These are phyloP conservation scores for Pristionchus entomophagus DNA, from an alignment of 2,888 invertebrate genomes.

Conservation along the genomic window DNA sequence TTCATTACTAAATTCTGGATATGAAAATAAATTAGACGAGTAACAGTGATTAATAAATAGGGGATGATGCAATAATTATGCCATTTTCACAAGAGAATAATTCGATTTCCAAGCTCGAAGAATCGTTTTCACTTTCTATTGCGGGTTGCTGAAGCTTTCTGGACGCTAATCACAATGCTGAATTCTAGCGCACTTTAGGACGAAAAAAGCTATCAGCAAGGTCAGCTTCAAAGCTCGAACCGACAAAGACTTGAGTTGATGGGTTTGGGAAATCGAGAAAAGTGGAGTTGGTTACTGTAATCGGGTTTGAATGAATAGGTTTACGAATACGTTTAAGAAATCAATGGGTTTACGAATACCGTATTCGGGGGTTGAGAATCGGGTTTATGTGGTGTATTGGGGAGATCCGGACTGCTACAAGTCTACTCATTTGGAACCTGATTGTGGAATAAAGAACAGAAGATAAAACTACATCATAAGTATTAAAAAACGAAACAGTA, in stretches of 20 bases:
- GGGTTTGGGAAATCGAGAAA: neutral
- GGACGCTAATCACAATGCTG: neutral
- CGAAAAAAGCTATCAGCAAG: neutral
- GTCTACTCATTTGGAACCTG: neutral
- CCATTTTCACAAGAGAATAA: too few species aligned
- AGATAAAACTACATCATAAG: neutral
- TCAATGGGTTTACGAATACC: neutral
- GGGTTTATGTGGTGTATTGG: neutral
- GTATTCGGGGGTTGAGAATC: constrained; percentile 2
- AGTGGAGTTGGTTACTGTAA: too few species aligned
- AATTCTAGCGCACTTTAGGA: neutral
- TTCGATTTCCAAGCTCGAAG: constrained; percentile 35
- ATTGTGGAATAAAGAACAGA: neutral
- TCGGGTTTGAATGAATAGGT: too few species aligned
- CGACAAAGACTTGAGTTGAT: neutral
- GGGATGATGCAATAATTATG: neutral
- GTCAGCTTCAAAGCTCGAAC: constrained; percentile 22
- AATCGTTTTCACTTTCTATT: constrained; percentile 24
- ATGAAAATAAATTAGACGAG: neutral
- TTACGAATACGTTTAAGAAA: neutral
- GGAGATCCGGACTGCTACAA: neutral
- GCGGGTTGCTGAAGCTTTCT: neutral
- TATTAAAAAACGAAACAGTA: neutral
- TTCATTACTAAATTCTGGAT: neutral
- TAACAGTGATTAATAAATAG: neutral